Evolutionary conservation across 1,140 invertebrate species (phyloP).

Genomic region (Camponotus pennsylvanicus): DNA sequence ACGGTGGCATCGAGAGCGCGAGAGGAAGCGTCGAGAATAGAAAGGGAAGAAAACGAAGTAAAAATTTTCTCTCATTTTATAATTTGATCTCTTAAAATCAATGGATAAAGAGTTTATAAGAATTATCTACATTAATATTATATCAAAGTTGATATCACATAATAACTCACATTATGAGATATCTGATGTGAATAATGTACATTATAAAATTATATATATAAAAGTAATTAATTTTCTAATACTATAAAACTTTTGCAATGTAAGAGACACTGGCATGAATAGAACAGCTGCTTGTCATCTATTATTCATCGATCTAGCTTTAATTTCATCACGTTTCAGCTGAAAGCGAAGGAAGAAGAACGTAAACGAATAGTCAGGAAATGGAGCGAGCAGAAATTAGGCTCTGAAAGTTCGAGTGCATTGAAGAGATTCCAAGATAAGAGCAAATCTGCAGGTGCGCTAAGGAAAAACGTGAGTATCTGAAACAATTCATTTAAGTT

Average conservation of each 20-base stretch:
- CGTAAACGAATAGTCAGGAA: conserved; percentile 74
- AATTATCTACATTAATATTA: conserved; percentile 15
- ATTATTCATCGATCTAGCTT: neutral
- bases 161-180: neutral
- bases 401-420: conserved; percentile 68
- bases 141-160: neutral
- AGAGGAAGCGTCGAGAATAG: conserved; percentile 88
- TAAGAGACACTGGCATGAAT: neutral
- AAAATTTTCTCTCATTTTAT: neutral
- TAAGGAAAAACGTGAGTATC: conserved; percentile 43
- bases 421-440: conserved; percentile 38
- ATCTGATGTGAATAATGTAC: neutral
- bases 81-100: neutral
- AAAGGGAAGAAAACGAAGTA: conserved; percentile 89
- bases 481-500: neutral
- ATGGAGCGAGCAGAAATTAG: conserved; percentile 75
- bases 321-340: conserved; percentile 60
- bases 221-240: neutral
- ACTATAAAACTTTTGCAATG: neutral
- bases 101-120: neutral
- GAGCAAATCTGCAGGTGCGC: conserved; percentile 2
- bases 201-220: conserved; percentile 1
- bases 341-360: conserved; percentile 77
- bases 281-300: neutral
- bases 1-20: conserved; percentile 92